These are phyloP conservation scores for Drosophila repletoides DNA, from an alignment of 1,140 invertebrate species.

Conservation along the genomic window DNA sequence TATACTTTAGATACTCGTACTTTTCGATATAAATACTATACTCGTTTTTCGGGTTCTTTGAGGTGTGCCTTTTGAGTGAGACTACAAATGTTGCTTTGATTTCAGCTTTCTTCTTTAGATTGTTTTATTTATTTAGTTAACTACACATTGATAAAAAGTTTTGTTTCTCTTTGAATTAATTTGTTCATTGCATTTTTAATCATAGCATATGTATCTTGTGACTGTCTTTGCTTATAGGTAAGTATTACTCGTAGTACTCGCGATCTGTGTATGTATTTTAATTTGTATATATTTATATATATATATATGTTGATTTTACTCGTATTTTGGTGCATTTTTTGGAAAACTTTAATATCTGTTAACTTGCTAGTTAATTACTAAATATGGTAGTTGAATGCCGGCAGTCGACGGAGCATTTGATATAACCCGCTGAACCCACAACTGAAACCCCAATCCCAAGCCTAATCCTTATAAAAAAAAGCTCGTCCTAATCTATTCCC, in stretches of 20 bases:
- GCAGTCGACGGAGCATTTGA: conserved; percentile 17
- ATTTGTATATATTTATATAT: conserved; percentile 38
- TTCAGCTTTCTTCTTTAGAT: conserved; percentile 51
- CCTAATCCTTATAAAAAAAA: not conserved
- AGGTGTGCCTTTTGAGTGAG: conserved; percentile 59
- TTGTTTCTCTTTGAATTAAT: conserved; percentile 13
- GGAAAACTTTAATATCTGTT: not conserved
- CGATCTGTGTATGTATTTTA: conserved; percentile 13
- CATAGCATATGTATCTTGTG: conserved; percentile 35
- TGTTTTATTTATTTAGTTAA: conserved; percentile 46
- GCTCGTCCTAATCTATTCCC: not conserved
- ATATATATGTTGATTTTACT: conserved; percentile 31
- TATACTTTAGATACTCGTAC: conserved; percentile 25
- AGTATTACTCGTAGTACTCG: no score
- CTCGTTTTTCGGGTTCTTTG: no score
- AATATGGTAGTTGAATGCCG: not conserved
- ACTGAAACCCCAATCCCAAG: not conserved
- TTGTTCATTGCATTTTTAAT: conserved; percentile 23
- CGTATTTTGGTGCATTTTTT: conserved; percentile 59
- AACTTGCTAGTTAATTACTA: not conserved
- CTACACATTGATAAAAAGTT: conserved; percentile 67
- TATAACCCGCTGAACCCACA: not conserved
- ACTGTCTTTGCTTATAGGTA: conserved; percentile 30
- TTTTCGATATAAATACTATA: conserved; percentile 21
- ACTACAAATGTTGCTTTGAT: conserved; percentile 74